phyloP scores from a whole-genome alignment of 2,797 vertebrate species.

The Oryzias sinensis region DNA sequence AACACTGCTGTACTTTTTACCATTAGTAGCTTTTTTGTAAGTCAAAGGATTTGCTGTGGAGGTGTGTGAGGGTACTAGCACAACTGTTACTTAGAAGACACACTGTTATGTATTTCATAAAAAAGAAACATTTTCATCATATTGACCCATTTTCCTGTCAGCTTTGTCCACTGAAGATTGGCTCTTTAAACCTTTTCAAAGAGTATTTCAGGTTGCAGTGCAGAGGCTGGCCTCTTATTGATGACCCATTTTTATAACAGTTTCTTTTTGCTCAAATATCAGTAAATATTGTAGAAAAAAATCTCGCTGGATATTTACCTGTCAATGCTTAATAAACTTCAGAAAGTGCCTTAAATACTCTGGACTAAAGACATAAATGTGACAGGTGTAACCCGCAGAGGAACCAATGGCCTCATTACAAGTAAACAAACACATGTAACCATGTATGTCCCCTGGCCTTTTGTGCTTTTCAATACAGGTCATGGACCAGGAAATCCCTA shows the following conservation, averaged over 20 bases:
- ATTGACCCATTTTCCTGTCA: too few relatives aligned
- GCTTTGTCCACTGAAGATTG: too few relatives aligned
- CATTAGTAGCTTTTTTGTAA: constrained; percentile 22
- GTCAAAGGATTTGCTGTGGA: constrained; percentile 8
- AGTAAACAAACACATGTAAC: constrained; percentile 39
- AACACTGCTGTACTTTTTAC: constrained; percentile 10
- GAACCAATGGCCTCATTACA: constrained; percentile 28
- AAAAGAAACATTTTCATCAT: too few relatives aligned
- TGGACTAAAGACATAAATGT: constrained; percentile 12
- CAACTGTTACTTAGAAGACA: not conserved
- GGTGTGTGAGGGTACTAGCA: not conserved
- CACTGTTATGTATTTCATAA: not conserved
- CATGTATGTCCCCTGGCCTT: constrained; percentile 45
- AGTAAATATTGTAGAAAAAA: not conserved
- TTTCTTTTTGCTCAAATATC: too few relatives aligned
- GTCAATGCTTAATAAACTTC: constrained; percentile 7
- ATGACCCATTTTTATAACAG: too few relatives aligned
- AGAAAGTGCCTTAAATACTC: constrained; percentile 7
- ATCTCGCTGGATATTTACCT: not conserved
- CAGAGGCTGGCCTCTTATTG: too few relatives aligned
- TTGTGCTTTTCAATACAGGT: constrained; percentile 56
- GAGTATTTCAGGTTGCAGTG: too few relatives aligned
- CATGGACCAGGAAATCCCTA: constrained; percentile 64
- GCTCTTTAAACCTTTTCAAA: too few relatives aligned
- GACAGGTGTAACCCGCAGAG: constrained; percentile 20